A percentile compares a stretch with the other conserved stretches of the same genome.
Evolutionary conservation across 1,140 invertebrate species (phyloP).

Genomic region (Saccostrea glomerata): DNA sequence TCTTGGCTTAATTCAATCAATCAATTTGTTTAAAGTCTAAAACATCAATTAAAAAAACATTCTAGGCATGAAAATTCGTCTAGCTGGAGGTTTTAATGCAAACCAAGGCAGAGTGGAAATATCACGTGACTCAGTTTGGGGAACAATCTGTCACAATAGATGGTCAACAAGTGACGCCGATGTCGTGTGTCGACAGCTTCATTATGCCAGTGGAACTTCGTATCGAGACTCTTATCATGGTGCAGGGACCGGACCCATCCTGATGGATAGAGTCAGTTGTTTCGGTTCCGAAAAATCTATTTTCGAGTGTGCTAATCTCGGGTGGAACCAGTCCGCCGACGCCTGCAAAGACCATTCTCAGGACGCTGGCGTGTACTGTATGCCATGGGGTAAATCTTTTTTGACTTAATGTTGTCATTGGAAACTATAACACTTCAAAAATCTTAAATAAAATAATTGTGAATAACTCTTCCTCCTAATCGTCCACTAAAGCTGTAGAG

Average conservation of each 20-base stretch:
- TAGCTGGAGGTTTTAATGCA: slow-evolving; percentile 50
- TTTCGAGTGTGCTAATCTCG: slow-evolving; percentile 63
- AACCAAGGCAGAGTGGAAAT: slow-evolving; percentile 80
- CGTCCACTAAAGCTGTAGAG: no score
- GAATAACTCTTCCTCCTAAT: no score
- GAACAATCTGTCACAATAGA: slow-evolving; percentile 69
- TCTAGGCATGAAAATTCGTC: slow-evolving; percentile 57
- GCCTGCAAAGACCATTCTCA: slow-evolving; percentile 62
- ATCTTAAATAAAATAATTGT: no score
- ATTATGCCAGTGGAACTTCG: slow-evolving; percentile 63
- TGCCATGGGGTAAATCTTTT: slow-evolving; percentile 50
- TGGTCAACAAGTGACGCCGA: slow-evolving; percentile 67
- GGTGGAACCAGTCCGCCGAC: slow-evolving; percentile 60
- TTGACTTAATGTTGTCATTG: no score
- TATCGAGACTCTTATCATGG: slow-evolving; percentile 57
- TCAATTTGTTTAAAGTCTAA: not conserved
- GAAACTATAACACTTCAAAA: no score
- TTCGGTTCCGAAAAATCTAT: slow-evolving; percentile 61
- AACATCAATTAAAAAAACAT: not conserved
- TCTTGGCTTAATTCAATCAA: not conserved
- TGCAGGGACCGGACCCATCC: slow-evolving; percentile 55
- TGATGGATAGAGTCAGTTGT: slow-evolving; percentile 62
- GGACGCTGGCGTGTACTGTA: slow-evolving; percentile 68
- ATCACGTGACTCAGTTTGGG: slow-evolving; percentile 69
- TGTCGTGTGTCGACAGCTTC: slow-evolving; percentile 70